Percentiles rank a stretch among this genome's conserved stretches.
These are phyloP conservation scores for Solen grandis DNA, from an alignment of 1,140 invertebrate genomes.

Conservation along the genomic window DNA sequence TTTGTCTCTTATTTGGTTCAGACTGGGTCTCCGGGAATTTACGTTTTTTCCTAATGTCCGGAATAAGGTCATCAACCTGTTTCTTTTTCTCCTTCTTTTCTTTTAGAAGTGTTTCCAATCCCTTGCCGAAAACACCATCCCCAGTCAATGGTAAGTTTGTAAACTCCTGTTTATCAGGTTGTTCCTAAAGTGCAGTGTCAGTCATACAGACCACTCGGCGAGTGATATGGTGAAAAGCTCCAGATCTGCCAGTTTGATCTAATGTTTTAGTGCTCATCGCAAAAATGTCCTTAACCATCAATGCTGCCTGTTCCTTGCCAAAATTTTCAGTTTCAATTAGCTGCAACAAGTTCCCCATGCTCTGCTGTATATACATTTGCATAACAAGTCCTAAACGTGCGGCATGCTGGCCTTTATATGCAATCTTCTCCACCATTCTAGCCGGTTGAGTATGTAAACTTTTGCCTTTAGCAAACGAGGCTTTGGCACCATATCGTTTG, in stretches of 20 bases:
- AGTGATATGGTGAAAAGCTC: too few species aligned
- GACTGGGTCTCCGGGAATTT: not conserved
- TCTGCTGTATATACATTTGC: too few species aligned
- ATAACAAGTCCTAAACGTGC: not conserved
- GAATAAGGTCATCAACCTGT: conserved; percentile 29
- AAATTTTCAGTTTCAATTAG: conserved; percentile 1
- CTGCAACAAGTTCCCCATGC: conserved; percentile 1
- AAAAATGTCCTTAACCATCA: conserved; percentile 27
- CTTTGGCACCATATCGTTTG: too few species aligned
- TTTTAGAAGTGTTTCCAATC: conserved; percentile 19
- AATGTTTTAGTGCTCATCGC: conserved; percentile 2
- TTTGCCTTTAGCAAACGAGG: too few species aligned
- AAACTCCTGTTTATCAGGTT: conserved; percentile 2
- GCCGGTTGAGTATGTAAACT: too few species aligned
- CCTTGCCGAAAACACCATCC: conserved; percentile 32
- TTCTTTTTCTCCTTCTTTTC: conserved; percentile 25
- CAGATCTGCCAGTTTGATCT: conserved; percentile 1
- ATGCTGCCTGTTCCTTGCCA: conserved; percentile 6
- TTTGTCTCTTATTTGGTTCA: conserved; percentile 11
- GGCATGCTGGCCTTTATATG: conserved; percentile 7
- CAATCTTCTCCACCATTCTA: not conserved
- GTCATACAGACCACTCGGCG: not conserved
- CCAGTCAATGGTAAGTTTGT: too few species aligned
- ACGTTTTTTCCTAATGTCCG: conserved; percentile 24
- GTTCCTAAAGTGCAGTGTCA: conserved; percentile 6